Evolutionary conservation across 2,113 vertebrate species (phyloP).

Genomic region (Gnathonemus longibarbis): DNA sequence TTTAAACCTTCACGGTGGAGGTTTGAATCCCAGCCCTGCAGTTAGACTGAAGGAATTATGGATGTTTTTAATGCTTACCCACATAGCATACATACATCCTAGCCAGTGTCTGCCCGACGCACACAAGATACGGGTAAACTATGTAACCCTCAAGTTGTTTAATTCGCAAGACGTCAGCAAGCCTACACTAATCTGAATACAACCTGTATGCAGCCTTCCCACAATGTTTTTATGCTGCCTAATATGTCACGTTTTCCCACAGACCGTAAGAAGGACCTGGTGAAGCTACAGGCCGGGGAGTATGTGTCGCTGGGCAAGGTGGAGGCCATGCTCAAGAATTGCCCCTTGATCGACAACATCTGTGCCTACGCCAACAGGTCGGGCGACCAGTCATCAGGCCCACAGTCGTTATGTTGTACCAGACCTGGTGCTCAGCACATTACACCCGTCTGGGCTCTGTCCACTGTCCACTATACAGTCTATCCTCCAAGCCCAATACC

Average conservation of each 20-base stretch:
- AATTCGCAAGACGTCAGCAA: not conserved
- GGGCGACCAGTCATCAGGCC: not conserved
- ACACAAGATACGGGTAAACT: not conserved
- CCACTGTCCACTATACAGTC: not conserved
- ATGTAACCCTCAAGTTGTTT: not conserved
- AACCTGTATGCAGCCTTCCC: not conserved
- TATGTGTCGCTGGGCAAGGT: constrained; percentile 97
- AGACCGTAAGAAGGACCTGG: constrained; percentile 98
- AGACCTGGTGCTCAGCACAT: not conserved
- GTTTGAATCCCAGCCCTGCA: not conserved
- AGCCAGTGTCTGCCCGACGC: not conserved
- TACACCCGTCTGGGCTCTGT: not conserved
- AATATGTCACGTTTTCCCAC: not conserved
- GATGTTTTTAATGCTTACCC: not conserved
- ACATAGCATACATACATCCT: not conserved
- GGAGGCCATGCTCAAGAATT: constrained; percentile 90
- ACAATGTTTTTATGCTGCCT: not conserved
- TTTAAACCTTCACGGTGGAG: not conserved
- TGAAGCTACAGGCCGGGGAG: constrained; percentile 92
- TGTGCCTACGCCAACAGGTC: constrained; percentile 96
- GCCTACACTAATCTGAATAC: not conserved
- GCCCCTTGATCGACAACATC: constrained; percentile 88
- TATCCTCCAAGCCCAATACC: not conserved
- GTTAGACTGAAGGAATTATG: not conserved
- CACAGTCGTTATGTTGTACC: not conserved